Base-by-base conservation (phyloP, 2,888 invertebrate genomes). In the Epistrophe eligans region DNA sequence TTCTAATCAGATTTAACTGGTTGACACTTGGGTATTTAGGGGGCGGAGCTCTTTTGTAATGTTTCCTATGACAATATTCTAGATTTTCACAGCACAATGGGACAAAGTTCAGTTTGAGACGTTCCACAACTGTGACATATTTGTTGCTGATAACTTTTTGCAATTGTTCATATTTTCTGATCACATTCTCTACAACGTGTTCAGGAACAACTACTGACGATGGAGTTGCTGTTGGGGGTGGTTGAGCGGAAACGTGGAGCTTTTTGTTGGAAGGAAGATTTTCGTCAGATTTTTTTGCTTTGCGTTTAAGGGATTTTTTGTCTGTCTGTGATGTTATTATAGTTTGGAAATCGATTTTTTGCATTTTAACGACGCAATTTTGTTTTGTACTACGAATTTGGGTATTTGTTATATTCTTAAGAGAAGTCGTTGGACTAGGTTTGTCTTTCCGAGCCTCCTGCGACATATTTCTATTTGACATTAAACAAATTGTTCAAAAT, bases 61-160 rank as follows among this genome's bases (percentile, higher is more conserved):
- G 93, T 32, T 90, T 88, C 8, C 89, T 90, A 7, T 91, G 90
- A 40, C 92, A 92, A 32, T 89, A 89, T 1, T 89, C 89, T 3
- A 91, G 88, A 52, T 92, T 90, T 19, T 90, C 90, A 0, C 91
- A 90, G 52, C 92, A 92, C 9, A 89, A 89, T 9, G 92, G 91
- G 4, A 90, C 89, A 67, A 89, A 90, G 4, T 90, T 90, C 4
- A 91, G 76, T 4, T 91, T 90, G 32, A 92, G 77, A 4, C 92
- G 91, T 9, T 89, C 79, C 8, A 90, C 90, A 6, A 90, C 91
- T 32, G 91, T 89, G 74, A 92, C 89, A 77, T 91, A 92, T 43
- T 91, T 85, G 67, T 90, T 91, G 0, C 92, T 92, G 6, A 92
- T 90, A 0, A 92, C 87, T 0, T 89, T 89, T 10, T 90, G 89